Percentiles rank a stretch among this genome's conserved stretches.
Evolutionary conservation across 2,797 vertebrate genomes (phyloP).

Genomic region (Labeo calbasu): DNA sequence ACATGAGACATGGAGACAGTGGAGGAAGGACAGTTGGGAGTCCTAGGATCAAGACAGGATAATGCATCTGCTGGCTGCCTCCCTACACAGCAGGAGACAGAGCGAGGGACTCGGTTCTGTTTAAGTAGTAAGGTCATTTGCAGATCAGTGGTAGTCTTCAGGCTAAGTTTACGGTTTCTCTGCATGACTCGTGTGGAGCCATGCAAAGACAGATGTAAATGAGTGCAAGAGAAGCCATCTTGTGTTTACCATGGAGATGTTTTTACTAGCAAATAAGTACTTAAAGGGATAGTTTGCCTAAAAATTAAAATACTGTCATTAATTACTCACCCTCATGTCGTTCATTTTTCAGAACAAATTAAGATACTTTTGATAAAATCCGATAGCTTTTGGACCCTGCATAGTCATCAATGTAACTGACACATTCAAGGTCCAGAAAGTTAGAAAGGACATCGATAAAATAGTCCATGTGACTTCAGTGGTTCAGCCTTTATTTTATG

Average conservation of each 20-base stretch:
- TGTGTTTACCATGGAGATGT: not conserved
- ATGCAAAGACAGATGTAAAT: constrained; percentile 19
- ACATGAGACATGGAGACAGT: constrained; percentile 73
- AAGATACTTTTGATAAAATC: too few relatives aligned
- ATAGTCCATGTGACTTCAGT: too few relatives aligned
- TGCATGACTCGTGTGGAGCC: not conserved
- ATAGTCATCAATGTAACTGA: too few relatives aligned
- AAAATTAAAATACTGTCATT: too few relatives aligned
- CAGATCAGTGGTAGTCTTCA: constrained; percentile 33
- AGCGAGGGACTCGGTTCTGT: constrained; percentile 1
- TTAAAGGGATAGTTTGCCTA: not conserved
- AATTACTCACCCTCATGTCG: too few relatives aligned
- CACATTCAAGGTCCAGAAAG: too few relatives aligned
- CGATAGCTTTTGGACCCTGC: too few relatives aligned
- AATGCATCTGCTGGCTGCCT: constrained; percentile 74
- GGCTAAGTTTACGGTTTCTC: constrained; percentile 1
- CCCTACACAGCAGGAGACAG: constrained; percentile 43
- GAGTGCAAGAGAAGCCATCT: not conserved
- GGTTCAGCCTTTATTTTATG: too few relatives aligned
- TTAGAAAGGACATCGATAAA: too few relatives aligned
- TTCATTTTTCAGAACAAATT: too few relatives aligned
- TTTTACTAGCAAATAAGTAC: not conserved
- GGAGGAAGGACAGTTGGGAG: constrained; percentile 64
- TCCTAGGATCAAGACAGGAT: constrained; percentile 72
- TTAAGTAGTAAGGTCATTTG: constrained; percentile 37